Evolutionary conservation across 2,113 vertebrate species (phyloP), one percentile per base, ranked within the genome.

Genomic region (Taurulus bubalis): DNA sequence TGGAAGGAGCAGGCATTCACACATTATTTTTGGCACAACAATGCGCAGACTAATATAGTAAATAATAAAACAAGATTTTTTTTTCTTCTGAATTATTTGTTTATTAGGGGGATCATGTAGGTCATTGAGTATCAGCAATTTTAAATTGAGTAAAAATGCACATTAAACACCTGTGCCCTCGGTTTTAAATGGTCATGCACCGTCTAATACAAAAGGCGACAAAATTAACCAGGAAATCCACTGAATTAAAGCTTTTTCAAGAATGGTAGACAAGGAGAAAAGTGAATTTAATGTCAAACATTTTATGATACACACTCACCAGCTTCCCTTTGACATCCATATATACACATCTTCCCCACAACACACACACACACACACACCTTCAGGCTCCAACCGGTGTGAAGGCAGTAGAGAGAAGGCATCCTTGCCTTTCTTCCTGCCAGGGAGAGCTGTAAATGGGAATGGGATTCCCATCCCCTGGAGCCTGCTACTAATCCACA

Each of bases 391-490:
- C 80, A 92, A 91, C 84, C 70, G 73, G 86, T 92, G 91, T 92
- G 92, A 93, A 91, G 83, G 87, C 86, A 94, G 88, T 67, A 81
- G 85, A 90, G 90, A 91, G 89, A 90, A 92, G 87, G 89, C 90
- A 93, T 92, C 91, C 74, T 86, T 87, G 71, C 84, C 82, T 91
- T 90, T 92, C 72, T 89, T 88, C 66, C 90, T 95, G 94, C 94
- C 94, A 95, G 92, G 89, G 91, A 94, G 87, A 91, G 90, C 94
- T 94, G 94, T 94, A 95, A 94, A 93, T 74, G 76, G 93, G 91
- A 94, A 94, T 95, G 92, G 93, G 91, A 94, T 94, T 94, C 92
- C 92, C 93, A 92, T 94, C 89, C 93, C 92, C 93, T 90, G 92
- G 90, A 94, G 93, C 92, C 91, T 92, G 90, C 89, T 91, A 89